Evolutionary conservation across 92 coral and sea anemone species (phyloP), one percentile per base, ranked within the genome.

Genomic region (Ricordea florida): DNA sequence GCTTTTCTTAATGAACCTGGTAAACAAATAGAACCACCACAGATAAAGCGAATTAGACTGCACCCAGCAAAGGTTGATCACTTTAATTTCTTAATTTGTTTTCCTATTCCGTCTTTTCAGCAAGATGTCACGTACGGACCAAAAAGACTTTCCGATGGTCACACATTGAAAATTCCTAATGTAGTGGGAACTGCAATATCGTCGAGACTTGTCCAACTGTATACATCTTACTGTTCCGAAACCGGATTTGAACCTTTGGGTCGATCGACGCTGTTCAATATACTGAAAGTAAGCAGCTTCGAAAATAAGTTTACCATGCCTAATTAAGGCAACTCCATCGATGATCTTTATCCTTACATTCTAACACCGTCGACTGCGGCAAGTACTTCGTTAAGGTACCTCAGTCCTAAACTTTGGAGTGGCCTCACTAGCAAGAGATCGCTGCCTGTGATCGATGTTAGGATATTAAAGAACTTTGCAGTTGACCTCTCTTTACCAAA

Each of bases 71-170:
- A 65, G 31, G 59, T 65, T 2, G 72, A 42, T 23, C 72, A 65
- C 52, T 65, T 65, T 26, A 26, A 38, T 7, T 28, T 38, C 24
- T 65, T 65, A 13, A 21, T 65, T 24, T n/a, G n/a, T n/a, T n/a
- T n/a, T n/a, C 42, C 72, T 2, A 76, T 62, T 25, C 74, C 83
- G 10, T 57, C 35, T 23, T 76, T 62, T 31, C 52, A 62, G 0
- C 84, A 78, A 40, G 84, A 78, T 63, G 84, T 78, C 22, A 76
- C 68, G 5, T 62, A 51, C 31, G 76, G 84, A 8, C 52, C 76
- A 2, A 78, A 68, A 16, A 78, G 53, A 36, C 65, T 78, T 9
- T 51, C 76, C 1, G 55, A 26, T 40, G 84, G 84, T 20, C 56
- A 55, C 27, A 66, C 18, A 34, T 3, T 76, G 16, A 66, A 76